Percentiles rank a stretch among this genome's conserved stretches.
These are phyloP conservation scores for Cygnus buccinator DNA, from an alignment of 2,113 vertebrate genomes.

Conservation along the genomic window DNA sequence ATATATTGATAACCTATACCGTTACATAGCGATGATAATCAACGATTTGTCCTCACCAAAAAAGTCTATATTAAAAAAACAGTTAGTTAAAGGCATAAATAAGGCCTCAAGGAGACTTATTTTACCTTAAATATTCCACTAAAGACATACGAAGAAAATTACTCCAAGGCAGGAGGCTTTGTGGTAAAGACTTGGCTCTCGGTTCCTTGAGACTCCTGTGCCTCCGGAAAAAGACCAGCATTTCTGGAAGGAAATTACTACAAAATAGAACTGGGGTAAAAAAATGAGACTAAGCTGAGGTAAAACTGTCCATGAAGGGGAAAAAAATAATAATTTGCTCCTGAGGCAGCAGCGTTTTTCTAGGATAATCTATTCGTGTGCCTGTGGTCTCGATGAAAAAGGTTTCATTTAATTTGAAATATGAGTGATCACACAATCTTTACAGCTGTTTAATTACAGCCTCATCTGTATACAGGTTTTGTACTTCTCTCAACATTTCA, in stretches of 20 bases:
- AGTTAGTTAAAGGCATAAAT: background rate
- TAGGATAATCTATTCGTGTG: background rate
- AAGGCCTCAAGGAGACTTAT: background rate
- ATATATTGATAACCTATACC: background rate
- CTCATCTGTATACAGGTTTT: background rate
- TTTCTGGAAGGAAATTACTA: background rate
- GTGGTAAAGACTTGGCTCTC: background rate
- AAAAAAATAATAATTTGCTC: background rate
- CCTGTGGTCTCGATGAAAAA: background rate
- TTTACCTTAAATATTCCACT: background rate
- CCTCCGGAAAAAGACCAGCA: background rate
- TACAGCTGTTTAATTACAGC: background rate
- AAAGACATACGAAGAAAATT: background rate
- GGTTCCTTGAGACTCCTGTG: accelerated
- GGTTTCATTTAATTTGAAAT: background rate
- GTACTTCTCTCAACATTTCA: background rate
- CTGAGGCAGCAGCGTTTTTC: background rate
- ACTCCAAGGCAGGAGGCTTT: background rate
- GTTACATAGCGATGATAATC: background rate
- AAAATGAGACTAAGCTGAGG: background rate
- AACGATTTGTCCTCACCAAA: background rate
- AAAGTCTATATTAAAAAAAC: background rate
- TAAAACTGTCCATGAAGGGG: background rate
- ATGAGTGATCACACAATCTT: background rate
- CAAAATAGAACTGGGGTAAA: background rate